Evolutionary conservation across 2,888 invertebrate species (phyloP), one percentile per base, ranked within the genome.

Genomic region (Lasioglossum morio): DNA sequence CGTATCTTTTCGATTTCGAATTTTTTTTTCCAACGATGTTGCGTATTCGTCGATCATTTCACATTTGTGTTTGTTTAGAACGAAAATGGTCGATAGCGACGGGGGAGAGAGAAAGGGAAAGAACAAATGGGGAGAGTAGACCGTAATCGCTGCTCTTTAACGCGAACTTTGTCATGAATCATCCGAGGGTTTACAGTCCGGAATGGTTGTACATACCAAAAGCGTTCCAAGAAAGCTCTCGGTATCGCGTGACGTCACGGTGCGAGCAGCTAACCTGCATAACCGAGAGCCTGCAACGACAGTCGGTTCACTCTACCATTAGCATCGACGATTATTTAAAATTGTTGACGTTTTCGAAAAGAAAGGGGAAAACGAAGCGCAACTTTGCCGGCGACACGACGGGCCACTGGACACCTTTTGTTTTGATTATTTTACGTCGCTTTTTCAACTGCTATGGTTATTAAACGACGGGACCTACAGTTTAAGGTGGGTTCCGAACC

Each of bases 111-210:
- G 27, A 27, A 63, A 19, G 16, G 14, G 4, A 30, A 30, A 7
- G 30, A n/a, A 19, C 7, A 30, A 4, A 19, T 30, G 48, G n/a
- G 73, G 70, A 60, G 40, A 4, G 82, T 70, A 40, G 37, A 53
- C 23, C 43, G 74, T 81, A 72, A 85, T 85, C 85, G 85, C 81
- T 72, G 77, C 40, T 80, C 77, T 70, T 77, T 16, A 69, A 84
- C 53, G 80, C 76, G 63, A 69, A 72, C 77, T 70, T 79, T 30
- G 82, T 30, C 75, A 80, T 89, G 89, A 90, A 87, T 90, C 85
- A 90, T 85, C 82, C 73, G 10, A 77, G 66, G 82, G 89, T 89
- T 86, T 87, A 90, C 79, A 87, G 81, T 90, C 77, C 86, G 79
- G 19, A 14, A 69, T 48, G 75, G 77, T 66, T 75, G 84, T 79